phyloP scores from a whole-genome alignment of 1,140 invertebrate genomes.

The Oncopeltus fasciatus region DNA sequence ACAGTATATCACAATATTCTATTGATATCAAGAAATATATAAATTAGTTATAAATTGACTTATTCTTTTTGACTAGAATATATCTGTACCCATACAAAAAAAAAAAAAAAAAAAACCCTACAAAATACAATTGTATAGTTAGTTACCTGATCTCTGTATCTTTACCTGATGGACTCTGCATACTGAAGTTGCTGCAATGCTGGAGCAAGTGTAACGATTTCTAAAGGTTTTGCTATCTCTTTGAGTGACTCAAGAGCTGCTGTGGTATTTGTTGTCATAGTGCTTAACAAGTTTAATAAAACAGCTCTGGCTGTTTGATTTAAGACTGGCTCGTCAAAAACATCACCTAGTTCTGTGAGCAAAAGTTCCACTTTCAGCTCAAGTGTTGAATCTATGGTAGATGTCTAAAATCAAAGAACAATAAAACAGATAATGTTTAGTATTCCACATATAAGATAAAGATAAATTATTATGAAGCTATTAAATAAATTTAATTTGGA shows the following conservation, averaged over 20 bases:
- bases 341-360: conserved; percentile 50
- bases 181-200: conserved; percentile 32
- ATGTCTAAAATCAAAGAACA: conserved; percentile 31
- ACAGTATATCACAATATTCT: too few relatives aligned
- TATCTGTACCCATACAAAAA: too few relatives aligned
- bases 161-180: conserved; percentile 32
- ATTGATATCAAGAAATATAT: too few relatives aligned
- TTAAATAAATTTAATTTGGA: too few relatives aligned
- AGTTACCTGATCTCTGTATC: too few relatives aligned
- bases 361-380: conserved; percentile 49
- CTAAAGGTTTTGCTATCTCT: conserved; percentile 55
- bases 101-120: too few relatives aligned
- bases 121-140: too few relatives aligned
- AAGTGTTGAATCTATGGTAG: conserved; percentile 39
- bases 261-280: conserved; percentile 51
- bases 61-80: too few relatives aligned
- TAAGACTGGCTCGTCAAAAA: conserved; percentile 54
- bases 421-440: too few relatives aligned
- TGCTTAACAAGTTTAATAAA: conserved; percentile 46
- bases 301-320: conserved; percentile 55
- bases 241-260: conserved; percentile 51
- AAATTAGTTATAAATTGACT: too few relatives aligned
- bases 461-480: too few relatives aligned
- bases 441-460: too few relatives aligned
- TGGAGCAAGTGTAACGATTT: conserved; percentile 46